Base-by-base conservation (phyloP, 2,888 invertebrate genomes). In the Marronus borbonicus region DNA sequence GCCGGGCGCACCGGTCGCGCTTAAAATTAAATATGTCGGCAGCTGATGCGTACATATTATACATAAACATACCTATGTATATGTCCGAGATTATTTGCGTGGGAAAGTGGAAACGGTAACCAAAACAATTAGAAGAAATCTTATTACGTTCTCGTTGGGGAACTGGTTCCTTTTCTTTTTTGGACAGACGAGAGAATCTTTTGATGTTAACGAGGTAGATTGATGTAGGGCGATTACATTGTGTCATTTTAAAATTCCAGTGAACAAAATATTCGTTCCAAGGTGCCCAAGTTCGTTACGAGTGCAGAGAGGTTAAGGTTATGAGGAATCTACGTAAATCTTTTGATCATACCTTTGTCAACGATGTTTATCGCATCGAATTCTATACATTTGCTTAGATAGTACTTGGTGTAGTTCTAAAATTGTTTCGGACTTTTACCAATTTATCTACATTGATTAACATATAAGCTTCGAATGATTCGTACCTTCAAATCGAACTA, bases 101-200 rank as follows among this genome's bases (percentile, higher is more conserved):
- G 72, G 72, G 72, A 72, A 72, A 55, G 28, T 72, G 58, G 55
- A 72, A 72, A 72, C 58, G 12, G 24, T 58, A 58, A 72, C 50
- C n/a, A 10, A 68, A 68, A 50, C 50, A 68, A 50, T 50, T 50
- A 68, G 49, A 50, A 50, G 24, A 50, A 68, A 50, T 28, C 24
- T 50, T 62, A 62, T 31, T 28, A 62, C 55, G 20, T 36, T 36
- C 20, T 20, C 55, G 28, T 49, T 4, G 24, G 39, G 50, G 49
- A 50, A 50, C 44, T 44, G 44, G 44, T 44, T 44, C 44, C 44
- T 44, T 44, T 44, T 44, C 44, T 44, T 44, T 44, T 44, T 44
- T 44, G 44, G 44, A 44, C 44, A 17, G 49, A 8, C 8, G 20
- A 12, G 44, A 44, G 44, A 44, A 8, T 44, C 10, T 62, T 62